These are phyloP conservation scores for Galerucella pusilla DNA, from an alignment of 2,888 invertebrate species.

Conservation along the genomic window DNA sequence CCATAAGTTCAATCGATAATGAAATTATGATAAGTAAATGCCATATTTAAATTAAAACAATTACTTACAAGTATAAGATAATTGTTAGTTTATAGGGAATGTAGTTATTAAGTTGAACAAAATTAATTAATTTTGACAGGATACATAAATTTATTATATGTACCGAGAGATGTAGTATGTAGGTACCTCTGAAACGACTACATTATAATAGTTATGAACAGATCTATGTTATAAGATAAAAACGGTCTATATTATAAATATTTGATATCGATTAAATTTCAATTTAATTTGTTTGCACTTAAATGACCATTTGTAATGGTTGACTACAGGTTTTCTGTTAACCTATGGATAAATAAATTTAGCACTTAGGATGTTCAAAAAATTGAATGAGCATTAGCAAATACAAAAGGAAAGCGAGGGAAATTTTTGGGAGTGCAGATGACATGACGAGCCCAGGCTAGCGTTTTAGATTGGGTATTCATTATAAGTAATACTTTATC, in stretches of 20 bases:
- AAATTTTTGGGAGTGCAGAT: too few species aligned
- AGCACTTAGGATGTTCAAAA: too few species aligned
- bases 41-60: slow-evolving; percentile 26
- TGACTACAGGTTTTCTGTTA: too few species aligned
- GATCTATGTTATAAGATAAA: not conserved
- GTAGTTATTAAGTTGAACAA: slow-evolving; percentile 15
- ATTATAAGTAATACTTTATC: too few species aligned
- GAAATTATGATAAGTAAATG: not conserved
- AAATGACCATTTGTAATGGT: too few species aligned
- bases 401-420: too few species aligned
- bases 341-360: too few species aligned
- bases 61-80: slow-evolving; percentile 19
- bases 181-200: not conserved
- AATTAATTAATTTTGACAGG: slow-evolving; percentile 22
- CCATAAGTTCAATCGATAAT: not conserved
- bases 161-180: not conserved
- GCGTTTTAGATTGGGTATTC: too few species aligned
- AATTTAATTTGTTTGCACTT: not conserved
- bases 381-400: too few species aligned
- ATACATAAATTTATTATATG: slow-evolving; percentile 19
- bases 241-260: not conserved
- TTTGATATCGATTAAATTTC: not conserved
- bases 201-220: slow-evolving; percentile 4
- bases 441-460: too few species aligned
- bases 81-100: slow-evolving; percentile 20